These are phyloP conservation scores for Meghimatium bilineatum DNA, from an alignment of 2,888 invertebrate species.

Conservation along the genomic window DNA sequence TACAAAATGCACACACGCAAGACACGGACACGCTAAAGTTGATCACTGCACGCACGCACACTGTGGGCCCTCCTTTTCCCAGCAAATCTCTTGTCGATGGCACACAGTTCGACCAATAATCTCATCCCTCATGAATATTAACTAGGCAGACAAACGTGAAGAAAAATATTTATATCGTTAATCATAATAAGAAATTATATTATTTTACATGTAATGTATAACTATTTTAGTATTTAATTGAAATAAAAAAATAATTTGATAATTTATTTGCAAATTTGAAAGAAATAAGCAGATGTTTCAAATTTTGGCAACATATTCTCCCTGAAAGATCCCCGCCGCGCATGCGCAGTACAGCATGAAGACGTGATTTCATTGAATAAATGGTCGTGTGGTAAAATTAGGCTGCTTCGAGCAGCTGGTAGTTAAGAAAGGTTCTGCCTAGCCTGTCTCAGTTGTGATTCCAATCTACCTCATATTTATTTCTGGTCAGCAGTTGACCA, in stretches of 20 bases:
- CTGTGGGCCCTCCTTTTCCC: not conserved
- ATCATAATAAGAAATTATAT: not conserved
- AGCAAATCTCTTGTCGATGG: not conserved
- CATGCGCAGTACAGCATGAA: slow-evolving; percentile 22
- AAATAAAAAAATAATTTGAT: not conserved
- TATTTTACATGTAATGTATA: not conserved
- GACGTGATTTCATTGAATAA: slow-evolving; percentile 26
- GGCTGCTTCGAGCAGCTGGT: not conserved
- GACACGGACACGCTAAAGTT: too few relatives aligned
- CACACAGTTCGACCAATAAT: not conserved
- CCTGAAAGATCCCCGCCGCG: slow-evolving; percentile 1
- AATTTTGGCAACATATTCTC: slow-evolving; percentile 17
- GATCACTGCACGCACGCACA: not conserved
- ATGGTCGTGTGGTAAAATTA: not conserved
- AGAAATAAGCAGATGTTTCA: not conserved
- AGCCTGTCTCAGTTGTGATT: not conserved
- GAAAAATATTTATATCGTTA: not conserved
- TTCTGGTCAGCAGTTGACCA: slow-evolving; percentile 1
- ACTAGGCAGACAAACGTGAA: not conserved
- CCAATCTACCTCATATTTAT: slow-evolving; percentile 41
- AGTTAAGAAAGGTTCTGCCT: not conserved
- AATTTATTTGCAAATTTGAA: not conserved
- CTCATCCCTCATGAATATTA: not conserved
- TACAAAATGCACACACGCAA: too few relatives aligned
- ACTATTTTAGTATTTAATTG: not conserved